Evolutionary conservation across 2,888 invertebrate genomes (phyloP), one percentile per base, ranked within the genome.

Genomic region (Mayetiola destructor): DNA sequence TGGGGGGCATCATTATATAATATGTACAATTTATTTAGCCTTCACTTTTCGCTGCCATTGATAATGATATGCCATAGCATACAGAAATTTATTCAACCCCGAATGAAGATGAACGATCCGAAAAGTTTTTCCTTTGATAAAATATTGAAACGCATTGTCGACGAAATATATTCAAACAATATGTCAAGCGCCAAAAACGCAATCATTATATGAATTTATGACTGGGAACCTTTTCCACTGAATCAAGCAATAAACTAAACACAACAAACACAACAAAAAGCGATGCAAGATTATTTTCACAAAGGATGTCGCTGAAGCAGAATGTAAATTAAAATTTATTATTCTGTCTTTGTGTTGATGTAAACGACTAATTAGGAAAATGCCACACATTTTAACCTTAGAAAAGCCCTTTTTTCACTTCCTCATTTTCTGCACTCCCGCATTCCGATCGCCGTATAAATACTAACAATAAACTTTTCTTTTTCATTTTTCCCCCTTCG

Each of bases 401-500:
- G n/a, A n/a, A n/a, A n/a, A n/a, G n/a, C n/a, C n/a, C n/a, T n/a
- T n/a, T n/a, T n/a, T n/a, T n/a, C n/a, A n/a, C n/a, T n/a, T n/a
- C n/a, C n/a, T n/a, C n/a, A n/a, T n/a, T n/a, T n/a, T n/a, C n/a
- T n/a, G n/a, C n/a, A n/a, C n/a, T n/a, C n/a, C n/a, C n/a, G n/a
- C n/a, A n/a, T n/a, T n/a, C n/a, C n/a, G n/a, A 42, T 48, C 16
- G 48, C 23, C 27, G 48, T 27, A 48, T 48, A 27, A 48, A n/a
- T 48, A 27, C 42, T 3, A 14, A 2, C 42, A 23, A n/a, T 48
- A 48, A 27, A 48, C n/a, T 21, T 16, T 48, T 39, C 39, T 6
- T 42, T 2, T 32, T 32, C 12, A 30, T 30, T 3, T 32, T 53
- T 32, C 6, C 12, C 12, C 3, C 12, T 52, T 16, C 77, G 18